Evolutionary conservation across 2,113 vertebrate species (phyloP).

Genomic region (Syngnathus typhle): DNA sequence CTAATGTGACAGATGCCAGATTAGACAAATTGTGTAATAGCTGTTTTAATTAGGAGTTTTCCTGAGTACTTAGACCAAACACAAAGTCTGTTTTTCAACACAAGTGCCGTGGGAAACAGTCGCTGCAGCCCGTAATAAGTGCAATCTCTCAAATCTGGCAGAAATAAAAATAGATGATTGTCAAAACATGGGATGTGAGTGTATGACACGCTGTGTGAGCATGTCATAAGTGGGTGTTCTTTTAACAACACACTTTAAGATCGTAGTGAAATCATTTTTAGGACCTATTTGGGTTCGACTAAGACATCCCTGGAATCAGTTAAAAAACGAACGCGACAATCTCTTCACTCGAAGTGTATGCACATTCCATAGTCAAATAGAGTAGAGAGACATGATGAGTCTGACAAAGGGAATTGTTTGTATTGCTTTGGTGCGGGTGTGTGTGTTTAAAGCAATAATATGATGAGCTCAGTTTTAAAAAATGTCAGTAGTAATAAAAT

Average conservation of each 20-base stretch:
- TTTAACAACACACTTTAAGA: background rate
- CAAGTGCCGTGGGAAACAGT: conserved; percentile 42
- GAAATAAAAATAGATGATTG: conserved; percentile 21
- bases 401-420: conserved; percentile 8
- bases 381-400: background rate
- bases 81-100: conserved; percentile 28
- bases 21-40: conserved; percentile 1
- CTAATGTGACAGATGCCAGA: background rate
- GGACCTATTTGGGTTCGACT: background rate
- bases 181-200: conserved; percentile 13
- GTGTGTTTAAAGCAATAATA: conserved; percentile 11
- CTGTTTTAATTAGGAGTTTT: background rate
- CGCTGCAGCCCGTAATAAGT: conserved; percentile 26
- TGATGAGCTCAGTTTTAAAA: conserved; percentile 30
- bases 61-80: background rate
- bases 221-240: background rate
- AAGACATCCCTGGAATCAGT: background rate
- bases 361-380: background rate
- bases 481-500: conserved; percentile 41
- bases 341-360: background rate
- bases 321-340: background rate
- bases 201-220: background rate
- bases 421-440: background rate
- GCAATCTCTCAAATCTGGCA: conserved; percentile 32
- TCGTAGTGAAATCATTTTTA: background rate